A percentile compares a stretch with the other conserved stretches of the same genome.
Conservation (phyloP, 2,888 invertebrate genomes). For the Allacma fusca region DNA sequence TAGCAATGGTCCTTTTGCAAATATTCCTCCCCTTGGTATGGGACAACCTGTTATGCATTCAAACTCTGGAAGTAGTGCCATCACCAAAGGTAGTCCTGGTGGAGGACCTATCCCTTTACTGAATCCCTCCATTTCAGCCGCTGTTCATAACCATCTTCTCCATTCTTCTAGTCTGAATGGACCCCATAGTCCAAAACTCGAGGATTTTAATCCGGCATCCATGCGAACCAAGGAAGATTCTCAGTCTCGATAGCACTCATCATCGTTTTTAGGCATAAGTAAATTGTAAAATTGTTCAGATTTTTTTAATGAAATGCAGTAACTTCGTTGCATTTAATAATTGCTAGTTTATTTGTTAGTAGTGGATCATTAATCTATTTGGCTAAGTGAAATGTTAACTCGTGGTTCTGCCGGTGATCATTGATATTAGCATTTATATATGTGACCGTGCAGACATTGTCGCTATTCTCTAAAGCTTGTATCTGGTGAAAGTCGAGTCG, state of each 20-base stretch:
- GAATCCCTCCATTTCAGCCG: conserved; percentile 49
- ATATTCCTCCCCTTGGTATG: conserved; percentile 48
- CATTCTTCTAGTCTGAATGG: conserved; percentile 61
- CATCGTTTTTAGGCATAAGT: conserved; percentile 16
- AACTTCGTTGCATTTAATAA: conserved; percentile 7
- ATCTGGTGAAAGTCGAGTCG: conserved; percentile 17
- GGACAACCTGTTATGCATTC: conserved; percentile 43
- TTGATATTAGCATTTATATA: conserved; percentile 3
- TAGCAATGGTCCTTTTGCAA: conserved; percentile 50
- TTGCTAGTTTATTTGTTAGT: not conserved
- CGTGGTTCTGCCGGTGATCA: conserved; percentile 31
- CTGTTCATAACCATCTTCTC: conserved; percentile 51
- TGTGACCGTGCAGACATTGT: not conserved
- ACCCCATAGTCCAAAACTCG: conserved; percentile 53
- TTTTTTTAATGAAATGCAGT: conserved; percentile 15
- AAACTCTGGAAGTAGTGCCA: conserved; percentile 40
- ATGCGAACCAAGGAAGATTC: conserved; percentile 50
- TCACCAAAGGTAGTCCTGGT: conserved; percentile 47
- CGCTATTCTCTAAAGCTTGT: not conserved
- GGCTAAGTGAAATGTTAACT: conserved; percentile 17
- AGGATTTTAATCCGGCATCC: conserved; percentile 32
- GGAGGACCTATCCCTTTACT: conserved; percentile 53
- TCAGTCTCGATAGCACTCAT: conserved; percentile 48
- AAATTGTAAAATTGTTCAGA: conserved; percentile 27
- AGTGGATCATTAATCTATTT: not conserved